These are phyloP conservation scores for Microtus ochrogaster DNA, from an alignment of 2,113 vertebrate genomes.

Conservation along the genomic window DNA sequence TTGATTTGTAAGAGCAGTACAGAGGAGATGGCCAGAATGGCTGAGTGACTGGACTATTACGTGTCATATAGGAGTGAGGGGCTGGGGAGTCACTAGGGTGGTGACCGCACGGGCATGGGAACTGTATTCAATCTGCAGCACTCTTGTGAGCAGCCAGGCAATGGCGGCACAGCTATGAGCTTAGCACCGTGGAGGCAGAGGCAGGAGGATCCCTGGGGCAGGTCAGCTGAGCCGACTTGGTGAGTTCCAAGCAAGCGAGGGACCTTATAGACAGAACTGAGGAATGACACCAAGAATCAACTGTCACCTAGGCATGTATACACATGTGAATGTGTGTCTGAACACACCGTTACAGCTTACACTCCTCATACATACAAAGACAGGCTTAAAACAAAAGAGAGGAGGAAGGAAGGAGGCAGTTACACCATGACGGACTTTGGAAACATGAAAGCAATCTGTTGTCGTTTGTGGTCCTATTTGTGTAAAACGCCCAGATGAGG, in stretches of 20 bases:
- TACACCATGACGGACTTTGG: too few species aligned
- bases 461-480: accelerated
- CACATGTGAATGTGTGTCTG: not conserved
- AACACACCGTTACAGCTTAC: too few species aligned
- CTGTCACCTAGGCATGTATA: not conserved
- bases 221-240: not conserved
- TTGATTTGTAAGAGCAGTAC: accelerated
- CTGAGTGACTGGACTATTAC: accelerated
- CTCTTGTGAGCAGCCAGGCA: not conserved
- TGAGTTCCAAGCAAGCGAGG: not conserved
- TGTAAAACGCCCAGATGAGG: too few species aligned
- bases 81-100: too few species aligned
- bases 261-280: too few species aligned
- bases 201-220: not conserved
- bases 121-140: too few species aligned
- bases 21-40: not conserved
- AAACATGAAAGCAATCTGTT: not conserved
- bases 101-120: not conserved
- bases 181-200: not conserved
- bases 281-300: not conserved
- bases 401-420: not conserved
- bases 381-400: not conserved
- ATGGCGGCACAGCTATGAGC: not conserved
- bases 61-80: too few species aligned
- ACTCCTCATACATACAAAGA: not conserved